Evolutionary conservation across 2,797 vertebrate species (phyloP).

Genomic region (Anabacerthia variegaticeps): DNA sequence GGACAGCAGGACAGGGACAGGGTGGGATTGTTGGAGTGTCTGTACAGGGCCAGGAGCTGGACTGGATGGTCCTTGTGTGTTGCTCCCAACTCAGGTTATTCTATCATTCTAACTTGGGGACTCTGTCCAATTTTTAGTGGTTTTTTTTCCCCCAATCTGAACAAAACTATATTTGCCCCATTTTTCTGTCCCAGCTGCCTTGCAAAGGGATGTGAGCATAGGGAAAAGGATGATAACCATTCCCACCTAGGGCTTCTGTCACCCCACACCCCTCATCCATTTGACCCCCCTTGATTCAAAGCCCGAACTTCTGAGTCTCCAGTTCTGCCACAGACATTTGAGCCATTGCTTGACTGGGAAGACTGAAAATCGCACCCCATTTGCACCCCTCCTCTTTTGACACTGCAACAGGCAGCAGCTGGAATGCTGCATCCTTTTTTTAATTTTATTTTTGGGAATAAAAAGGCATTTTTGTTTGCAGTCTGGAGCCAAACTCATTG

Average conservation of each 20-base stretch:
- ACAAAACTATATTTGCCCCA: background rate
- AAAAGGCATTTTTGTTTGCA: background rate
- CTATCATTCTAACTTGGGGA: background rate
- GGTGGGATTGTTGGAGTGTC: background rate
- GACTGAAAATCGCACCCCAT: rapidly evolving
- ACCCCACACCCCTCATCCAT: background rate
- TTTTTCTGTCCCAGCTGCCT: background rate
- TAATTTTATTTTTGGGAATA: background rate
- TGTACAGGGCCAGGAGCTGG: background rate
- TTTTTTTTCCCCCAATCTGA: rapidly evolving
- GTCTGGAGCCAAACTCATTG: background rate
- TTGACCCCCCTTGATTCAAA: background rate
- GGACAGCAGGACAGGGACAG: rapidly evolving
- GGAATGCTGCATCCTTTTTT: background rate
- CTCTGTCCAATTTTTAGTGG: background rate
- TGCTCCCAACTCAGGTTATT: background rate
- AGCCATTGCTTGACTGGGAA: rapidly evolving
- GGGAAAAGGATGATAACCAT: background rate
- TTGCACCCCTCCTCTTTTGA: background rate
- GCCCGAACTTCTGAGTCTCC: background rate
- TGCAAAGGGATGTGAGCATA: background rate
- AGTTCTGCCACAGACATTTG: background rate
- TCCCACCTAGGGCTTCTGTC: background rate
- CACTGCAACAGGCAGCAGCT: background rate
- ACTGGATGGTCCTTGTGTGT: rapidly evolving